Evolutionary conservation across 2,888 invertebrate species (phyloP), one percentile per base, ranked within the genome.

Genomic region (Drosophila picticornis): DNA sequence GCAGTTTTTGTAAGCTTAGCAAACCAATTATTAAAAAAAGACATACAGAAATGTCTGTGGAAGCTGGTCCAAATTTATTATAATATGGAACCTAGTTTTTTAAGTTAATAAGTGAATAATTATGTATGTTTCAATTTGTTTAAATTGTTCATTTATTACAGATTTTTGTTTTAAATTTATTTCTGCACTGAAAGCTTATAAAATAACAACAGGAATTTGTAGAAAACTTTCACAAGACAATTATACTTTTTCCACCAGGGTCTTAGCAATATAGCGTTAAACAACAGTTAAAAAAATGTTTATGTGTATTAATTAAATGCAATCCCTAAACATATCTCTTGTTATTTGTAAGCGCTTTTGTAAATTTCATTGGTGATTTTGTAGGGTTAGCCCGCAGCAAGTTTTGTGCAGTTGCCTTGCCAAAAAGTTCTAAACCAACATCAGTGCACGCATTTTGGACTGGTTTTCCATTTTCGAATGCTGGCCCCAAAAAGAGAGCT

Each of bases 381-480:
- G 43, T 25, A 6, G 58, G 38, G 10, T 43, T 55, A 34, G 69
- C 74, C 74, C 59, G 77, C 64, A 77, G 77, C 53, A 19, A 62
- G 58, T 32, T 27, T 51, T 69, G 2, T 58, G 57, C 43, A 61
- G 52, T 36, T 72, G 61, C 73, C 38, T 52, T 50, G 50, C 46
- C 46, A 31, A 50, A 75, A 72, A 79, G 64, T 62, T 66, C 32
- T 66, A 58, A 80, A 72, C 84, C 81, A 79, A 85, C 75, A 72
- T 71, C 75, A 80, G 70, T 68, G 80, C 73, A 70, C 58, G 64
- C 73, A 73, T 72, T 81, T 81, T 73, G 22, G 51, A 56, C 62
- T 57, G 50, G 65, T 70, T 80, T 80, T 71, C 55, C 58, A 71
- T 78, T 75, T 67, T 53, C 61, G 43, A 73, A 57, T 77, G 64